Conservation (phyloP, 2,113 vertebrate genomes). For the Corythaeola cristata region DNA sequence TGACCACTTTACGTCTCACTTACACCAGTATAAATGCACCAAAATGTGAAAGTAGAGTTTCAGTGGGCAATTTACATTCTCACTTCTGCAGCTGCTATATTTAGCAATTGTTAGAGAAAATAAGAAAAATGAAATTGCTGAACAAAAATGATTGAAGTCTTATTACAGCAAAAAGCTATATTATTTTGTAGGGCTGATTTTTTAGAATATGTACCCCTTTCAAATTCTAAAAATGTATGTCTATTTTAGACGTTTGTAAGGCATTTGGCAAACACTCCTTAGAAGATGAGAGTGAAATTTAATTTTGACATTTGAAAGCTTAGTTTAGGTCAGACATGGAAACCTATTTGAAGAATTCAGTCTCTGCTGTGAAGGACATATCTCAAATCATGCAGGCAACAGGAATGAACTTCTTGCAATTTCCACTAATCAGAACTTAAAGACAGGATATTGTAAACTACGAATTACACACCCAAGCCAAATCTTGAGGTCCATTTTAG, state of each 20-base stretch:
- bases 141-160: constrained; percentile 31
- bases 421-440: not conserved
- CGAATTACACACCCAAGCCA: not conserved
- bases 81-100: not conserved
- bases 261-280: constrained; percentile 15
- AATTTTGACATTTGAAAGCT: not conserved
- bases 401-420: not conserved
- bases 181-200: not conserved
- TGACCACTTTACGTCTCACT: not conserved
- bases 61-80: not conserved
- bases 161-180: constrained; percentile 9
- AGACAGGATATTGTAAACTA: not conserved
- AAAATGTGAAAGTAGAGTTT: not conserved
- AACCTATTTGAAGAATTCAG: not conserved
- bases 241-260: constrained; percentile 36
- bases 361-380: not conserved
- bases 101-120: constrained; percentile 21
- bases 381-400: not conserved
- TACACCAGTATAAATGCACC: not conserved
- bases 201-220: constrained; percentile 9
- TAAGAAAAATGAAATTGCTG: not conserved
- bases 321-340: constrained; percentile 2
- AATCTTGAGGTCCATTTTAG: not conserved
- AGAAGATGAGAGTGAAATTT: not conserved
- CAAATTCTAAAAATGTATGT: constrained; percentile 22